Evolutionary conservation across 2,797 vertebrate genomes (phyloP).

Genomic region (Xiphophorus birchmanni): DNA sequence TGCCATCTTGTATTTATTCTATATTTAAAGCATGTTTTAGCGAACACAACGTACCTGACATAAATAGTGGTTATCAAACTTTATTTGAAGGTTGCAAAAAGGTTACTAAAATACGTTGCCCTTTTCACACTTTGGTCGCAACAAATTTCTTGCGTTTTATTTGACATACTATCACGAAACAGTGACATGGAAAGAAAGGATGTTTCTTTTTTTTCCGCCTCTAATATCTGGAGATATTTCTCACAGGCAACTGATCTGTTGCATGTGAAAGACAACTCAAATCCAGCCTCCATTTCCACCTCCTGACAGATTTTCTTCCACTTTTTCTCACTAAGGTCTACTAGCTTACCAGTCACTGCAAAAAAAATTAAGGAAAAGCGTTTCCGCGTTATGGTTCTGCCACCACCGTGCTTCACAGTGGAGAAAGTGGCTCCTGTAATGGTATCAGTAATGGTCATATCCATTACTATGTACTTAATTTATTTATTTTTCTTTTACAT

Average conservation of each 20-base stretch:
- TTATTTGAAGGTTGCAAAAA: neutral
- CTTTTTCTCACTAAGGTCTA: neutral
- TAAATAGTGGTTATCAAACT: neutral
- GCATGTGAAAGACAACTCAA: neutral
- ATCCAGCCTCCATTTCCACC: neutral
- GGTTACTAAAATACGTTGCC: neutral
- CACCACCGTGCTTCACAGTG: neutral
- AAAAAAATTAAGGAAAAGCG: neutral
- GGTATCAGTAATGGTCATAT: too few species aligned
- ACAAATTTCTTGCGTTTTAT: neutral
- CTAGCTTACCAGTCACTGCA: neutral
- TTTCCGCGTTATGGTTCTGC: neutral
- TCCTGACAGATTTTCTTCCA: neutral
- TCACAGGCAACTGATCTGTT: too few species aligned
- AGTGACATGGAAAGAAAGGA: neutral
- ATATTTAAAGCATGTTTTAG: neutral
- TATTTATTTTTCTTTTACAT: too few species aligned
- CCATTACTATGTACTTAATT: too few species aligned
- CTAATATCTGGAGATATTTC: too few species aligned
- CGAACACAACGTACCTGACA: neutral
- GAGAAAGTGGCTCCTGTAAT: too few species aligned
- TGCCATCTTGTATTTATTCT: neutral
- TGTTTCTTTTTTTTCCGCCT: too few species aligned
- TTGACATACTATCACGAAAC: neutral
- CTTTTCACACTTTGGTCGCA: neutral